These are phyloP conservation scores for Nerophis lumbriciformis DNA, from an alignment of 2,113 vertebrate genomes.

Conservation along the genomic window DNA sequence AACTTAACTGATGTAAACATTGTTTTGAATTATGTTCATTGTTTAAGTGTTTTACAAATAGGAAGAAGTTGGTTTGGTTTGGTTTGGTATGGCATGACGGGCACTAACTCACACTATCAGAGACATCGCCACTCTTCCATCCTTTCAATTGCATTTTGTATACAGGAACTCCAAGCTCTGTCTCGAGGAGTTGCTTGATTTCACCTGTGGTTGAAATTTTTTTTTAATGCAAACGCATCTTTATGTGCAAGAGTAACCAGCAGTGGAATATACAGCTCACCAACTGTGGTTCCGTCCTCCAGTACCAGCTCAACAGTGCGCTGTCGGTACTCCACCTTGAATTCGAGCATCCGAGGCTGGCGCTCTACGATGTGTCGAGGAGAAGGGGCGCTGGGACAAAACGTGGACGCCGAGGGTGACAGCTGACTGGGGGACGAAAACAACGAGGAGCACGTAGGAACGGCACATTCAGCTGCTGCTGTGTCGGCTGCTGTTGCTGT, in stretches of 20 bases:
- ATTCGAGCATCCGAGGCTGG: conserved; percentile 92
- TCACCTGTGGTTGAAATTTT: conserved; percentile 72
- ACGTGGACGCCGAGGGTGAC: conserved; percentile 79
- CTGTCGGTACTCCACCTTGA: conserved; percentile 94
- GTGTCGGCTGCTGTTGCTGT: conserved; percentile 6
- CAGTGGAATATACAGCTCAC: conserved; percentile 68
- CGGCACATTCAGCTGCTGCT: conserved; percentile 44
- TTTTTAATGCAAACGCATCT: neutral
- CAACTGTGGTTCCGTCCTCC: conserved; percentile 90
- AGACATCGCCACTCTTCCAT: conserved; percentile 95
- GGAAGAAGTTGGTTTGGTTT: no score
- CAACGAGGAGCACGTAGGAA: conserved; percentile 53
- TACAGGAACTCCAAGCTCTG: conserved; percentile 88
- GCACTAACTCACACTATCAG: conserved; percentile 86
- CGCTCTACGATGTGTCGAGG: conserved; percentile 91
- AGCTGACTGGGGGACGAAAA: conserved; percentile 72
- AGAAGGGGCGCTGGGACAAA: conserved; percentile 83
- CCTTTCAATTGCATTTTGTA: conserved; percentile 98
- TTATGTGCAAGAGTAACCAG: neutral
- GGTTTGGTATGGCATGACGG: neutral
- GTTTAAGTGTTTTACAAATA: no score
- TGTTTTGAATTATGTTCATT: no score
- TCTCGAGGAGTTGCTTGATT: conserved; percentile 93
- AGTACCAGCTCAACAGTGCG: conserved; percentile 90
- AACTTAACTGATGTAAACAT: no score